Evolutionary conservation across 2,888 invertebrate species (phyloP).

Genomic region (Allophyes oxyacanthae): DNA sequence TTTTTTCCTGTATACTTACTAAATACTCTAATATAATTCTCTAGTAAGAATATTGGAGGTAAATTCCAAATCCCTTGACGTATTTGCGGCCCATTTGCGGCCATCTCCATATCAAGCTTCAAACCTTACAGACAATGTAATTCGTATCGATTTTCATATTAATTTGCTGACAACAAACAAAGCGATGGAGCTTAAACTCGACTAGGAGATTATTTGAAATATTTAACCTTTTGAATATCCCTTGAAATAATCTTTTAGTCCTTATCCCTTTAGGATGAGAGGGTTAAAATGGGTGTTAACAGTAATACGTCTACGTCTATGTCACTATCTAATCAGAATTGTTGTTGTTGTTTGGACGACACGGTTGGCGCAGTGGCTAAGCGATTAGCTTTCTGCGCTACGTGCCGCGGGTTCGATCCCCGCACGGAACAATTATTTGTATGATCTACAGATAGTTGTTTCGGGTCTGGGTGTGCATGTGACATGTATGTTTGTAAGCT

Average conservation of each 20-base stretch:
- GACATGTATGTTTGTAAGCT: too few species aligned
- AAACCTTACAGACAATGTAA: conserved; percentile 2
- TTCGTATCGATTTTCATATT: conserved; percentile 55
- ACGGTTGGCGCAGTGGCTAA: too few species aligned
- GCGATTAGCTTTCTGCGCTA: too few species aligned
- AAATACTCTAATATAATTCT: too few species aligned
- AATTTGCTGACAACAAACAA: conserved; percentile 33
- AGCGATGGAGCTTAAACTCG: conserved; percentile 30
- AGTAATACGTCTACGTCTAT: too few species aligned
- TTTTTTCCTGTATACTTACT: too few species aligned
- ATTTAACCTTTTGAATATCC: background rate
- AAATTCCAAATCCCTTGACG: conserved; percentile 5
- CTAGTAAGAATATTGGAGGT: background rate
- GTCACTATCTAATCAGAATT: too few species aligned
- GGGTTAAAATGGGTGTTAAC: background rate
- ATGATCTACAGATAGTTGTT: too few species aligned
- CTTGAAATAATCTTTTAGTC: background rate
- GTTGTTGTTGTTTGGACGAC: too few species aligned
- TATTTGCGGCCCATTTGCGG: conserved; percentile 7
- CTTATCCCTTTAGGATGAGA: background rate
- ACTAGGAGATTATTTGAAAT: conserved; percentile 9
- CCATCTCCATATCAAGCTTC: conserved; percentile 5
- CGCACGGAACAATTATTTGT: too few species aligned
- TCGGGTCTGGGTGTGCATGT: too few species aligned
- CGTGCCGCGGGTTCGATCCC: too few species aligned